Evolutionary conservation across 2,888 invertebrate species (phyloP), one percentile per base, ranked within the genome.

Genomic region (Cheilosia pagana): DNA sequence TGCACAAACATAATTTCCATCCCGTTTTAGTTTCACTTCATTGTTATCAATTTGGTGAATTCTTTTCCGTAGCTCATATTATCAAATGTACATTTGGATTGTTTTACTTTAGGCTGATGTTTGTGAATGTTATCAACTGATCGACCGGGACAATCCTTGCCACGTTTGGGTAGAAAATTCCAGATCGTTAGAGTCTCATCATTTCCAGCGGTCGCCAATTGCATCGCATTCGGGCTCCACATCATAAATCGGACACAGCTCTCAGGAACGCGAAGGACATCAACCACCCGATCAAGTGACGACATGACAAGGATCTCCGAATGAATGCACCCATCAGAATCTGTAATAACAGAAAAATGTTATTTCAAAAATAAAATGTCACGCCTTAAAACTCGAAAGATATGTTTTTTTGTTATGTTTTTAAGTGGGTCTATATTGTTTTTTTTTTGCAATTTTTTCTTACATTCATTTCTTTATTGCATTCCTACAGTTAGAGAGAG

Each of bases 161-260:
- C 23, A 35, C 65, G 48, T 25, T 70, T 70, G 59, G 88, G 89
- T 82, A 90, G 89, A 88, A 92, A 92, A 78, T 92, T 90, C 92
- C 92, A 92, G 62, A 92, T 89, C 3, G 91, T 90, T 12, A 92
- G 87, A 25, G 91, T 90, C 65, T 92, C 92, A 77, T 92, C 92
- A 12, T 90, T 88, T 14, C 92, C 91, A 41, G 90, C 91, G 2
- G 92, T 91, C 5, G 91, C 92, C 76, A 91, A 86, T 87, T 88
- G 89, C 23, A 87, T 88, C 2, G 90, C 90, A 88, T 89, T 89
- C 2, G 91, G 90, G 87, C 89, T 91, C 91, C 90, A 91, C 88
- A 90, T 89, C 86, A 91, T 88, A 82, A 90, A 92, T 35, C 90
- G 82, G 0, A 89, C 90, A 76, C 91, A 90, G 43, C 88, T 87